Base-by-base conservation (phyloP, 2,797 vertebrate species). In the Pseudopleuronectes americanus region DNA sequence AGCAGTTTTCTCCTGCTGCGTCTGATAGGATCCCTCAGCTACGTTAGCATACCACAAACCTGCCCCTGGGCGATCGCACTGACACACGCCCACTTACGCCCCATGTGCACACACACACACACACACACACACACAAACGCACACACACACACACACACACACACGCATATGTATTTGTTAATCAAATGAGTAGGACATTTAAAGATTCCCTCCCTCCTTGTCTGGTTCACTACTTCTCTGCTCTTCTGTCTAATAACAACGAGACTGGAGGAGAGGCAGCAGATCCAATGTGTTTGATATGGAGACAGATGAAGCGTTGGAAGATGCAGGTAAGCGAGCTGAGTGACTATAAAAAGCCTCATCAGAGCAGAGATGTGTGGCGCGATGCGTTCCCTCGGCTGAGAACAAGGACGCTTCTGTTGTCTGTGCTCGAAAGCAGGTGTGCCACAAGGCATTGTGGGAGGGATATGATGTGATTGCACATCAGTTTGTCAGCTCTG, bases 261-360 rank as follows among this genome's bases (percentile, higher is more conserved):
- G 51, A 81, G 73, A 77, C 84, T 82, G 36, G 56, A 77, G 70
- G 86, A 84, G 84, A 89, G 75, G 86, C 77, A 65, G 77, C 76
- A 63, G 61, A 86, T 90, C 74, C 74, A 75, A 82, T 79, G 79
- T 54, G 84, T 89, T 90, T 92, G 91, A 91, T 90, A 87, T 80
- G 76, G 79, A 83, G 87, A 89, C 83, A 87, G 82, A 84, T 89
- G 79, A 89, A 90, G 79, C 81, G 68, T 64, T 87, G 80, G 77
- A 83, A 81, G 87, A 87, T 86, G 83, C 89, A 88, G 87, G 84
- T 91, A 89, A 85, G 85, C 85, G 86, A 87, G 74, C 72, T 56
- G 81, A 84, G 83, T 69, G 82, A 92, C 91, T 90, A 89, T 85
- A 93, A 92, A 90, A 91, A 92, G 87, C 87, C 86, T 90, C 87